These are phyloP conservation scores for Linnaemya tessellans DNA, from an alignment of 2,888 invertebrate genomes.

Conservation along the genomic window DNA sequence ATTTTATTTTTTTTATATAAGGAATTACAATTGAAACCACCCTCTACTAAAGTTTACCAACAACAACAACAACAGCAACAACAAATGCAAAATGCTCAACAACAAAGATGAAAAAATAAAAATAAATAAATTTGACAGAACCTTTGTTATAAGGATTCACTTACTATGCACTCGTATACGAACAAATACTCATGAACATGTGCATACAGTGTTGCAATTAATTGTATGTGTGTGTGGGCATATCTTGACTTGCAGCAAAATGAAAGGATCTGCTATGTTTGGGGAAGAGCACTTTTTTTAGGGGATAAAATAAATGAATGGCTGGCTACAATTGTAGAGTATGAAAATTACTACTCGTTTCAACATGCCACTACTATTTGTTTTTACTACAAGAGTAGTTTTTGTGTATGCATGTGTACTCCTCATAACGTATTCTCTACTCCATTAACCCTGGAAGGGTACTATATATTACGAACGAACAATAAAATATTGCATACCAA, in stretches of 20 bases:
- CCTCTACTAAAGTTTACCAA: conserved; percentile 28
- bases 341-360: conserved; percentile 38
- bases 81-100: conserved; percentile 7
- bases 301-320: conserved; percentile 43
- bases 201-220: conserved; percentile 36
- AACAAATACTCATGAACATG: conserved; percentile 33
- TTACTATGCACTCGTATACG: conserved; percentile 6
- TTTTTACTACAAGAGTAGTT: conserved; percentile 50
- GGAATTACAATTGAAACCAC: conserved; percentile 51
- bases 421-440: background rate
- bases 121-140: conserved; percentile 48
- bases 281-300: conserved; percentile 12
- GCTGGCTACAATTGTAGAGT: conserved; percentile 33
- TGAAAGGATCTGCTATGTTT: conserved; percentile 24
- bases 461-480: too few relatives aligned
- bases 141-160: conserved; percentile 66
- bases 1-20: conserved; percentile 26
- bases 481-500: too few relatives aligned
- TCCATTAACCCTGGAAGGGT: conserved; percentile 28
- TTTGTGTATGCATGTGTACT: background rate
- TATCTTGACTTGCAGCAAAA: conserved; percentile 32
- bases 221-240: conserved; percentile 28
- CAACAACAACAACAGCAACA: conserved; percentile 1
- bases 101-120: conserved; percentile 9
- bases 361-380: conserved; percentile 1